Evolutionary conservation across 2,113 vertebrate genomes (phyloP).

Genomic region (Passer montanus): DNA sequence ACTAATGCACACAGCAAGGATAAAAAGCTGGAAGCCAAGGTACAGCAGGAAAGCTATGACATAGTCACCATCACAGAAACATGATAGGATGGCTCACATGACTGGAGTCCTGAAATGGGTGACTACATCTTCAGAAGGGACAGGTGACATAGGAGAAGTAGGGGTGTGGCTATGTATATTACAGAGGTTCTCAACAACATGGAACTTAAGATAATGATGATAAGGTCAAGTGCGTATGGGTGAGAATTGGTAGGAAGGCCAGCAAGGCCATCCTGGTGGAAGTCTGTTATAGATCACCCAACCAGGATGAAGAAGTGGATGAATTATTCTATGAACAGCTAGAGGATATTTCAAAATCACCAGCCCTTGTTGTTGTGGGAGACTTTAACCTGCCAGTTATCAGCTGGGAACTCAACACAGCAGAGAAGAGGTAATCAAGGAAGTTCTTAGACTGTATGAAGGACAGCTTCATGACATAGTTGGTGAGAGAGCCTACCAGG

Average conservation of each 20-base stretch:
- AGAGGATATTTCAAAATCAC: background rate
- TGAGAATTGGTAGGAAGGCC: background rate
- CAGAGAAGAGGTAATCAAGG: background rate
- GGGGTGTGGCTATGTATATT: background rate
- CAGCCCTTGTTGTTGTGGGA: background rate
- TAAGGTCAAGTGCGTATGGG: background rate
- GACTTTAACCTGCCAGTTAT: background rate
- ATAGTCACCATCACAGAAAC: background rate
- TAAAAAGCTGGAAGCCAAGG: background rate
- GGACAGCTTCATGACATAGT: background rate
- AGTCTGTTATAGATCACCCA: background rate
- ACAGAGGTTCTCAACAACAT: accelerated
- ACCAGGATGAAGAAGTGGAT: background rate
- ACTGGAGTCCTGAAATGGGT: background rate
- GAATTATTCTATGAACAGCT: background rate
- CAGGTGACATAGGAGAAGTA: background rate
- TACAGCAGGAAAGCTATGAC: background rate
- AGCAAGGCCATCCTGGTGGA: background rate
- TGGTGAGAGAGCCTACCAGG: background rate
- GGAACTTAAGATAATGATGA: background rate
- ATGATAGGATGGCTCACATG: background rate
- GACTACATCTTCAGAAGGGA: background rate
- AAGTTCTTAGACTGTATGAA: background rate
- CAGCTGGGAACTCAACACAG: background rate
- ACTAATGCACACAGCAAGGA: background rate